These are phyloP conservation scores for Tolmerus cingulatus DNA, from an alignment of 2,888 invertebrate species.

Conservation along the genomic window DNA sequence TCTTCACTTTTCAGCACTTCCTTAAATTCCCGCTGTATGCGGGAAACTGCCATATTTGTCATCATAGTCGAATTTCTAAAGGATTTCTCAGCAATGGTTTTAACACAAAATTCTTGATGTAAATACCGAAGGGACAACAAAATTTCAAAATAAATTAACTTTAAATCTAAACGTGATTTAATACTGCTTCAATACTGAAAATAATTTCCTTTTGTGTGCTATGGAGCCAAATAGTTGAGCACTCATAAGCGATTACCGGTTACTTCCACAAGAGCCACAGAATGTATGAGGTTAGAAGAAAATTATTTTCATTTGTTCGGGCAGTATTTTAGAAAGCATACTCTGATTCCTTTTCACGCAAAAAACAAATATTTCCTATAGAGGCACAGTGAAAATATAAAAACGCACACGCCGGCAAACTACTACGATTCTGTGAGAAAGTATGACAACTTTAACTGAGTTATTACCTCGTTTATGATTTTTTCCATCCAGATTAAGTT, in stretches of 20 bases:
- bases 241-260: conserved; percentile 16
- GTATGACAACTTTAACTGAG: too few species aligned
- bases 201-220: not conserved
- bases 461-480: too few species aligned
- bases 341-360: conserved; percentile 34
- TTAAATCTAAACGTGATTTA: not conserved
- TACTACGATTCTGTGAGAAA: too few species aligned
- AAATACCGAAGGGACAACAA: not conserved
- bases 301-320: not conserved
- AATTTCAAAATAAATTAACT: not conserved
- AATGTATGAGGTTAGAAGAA: not conserved
- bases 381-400: conserved; percentile 34
- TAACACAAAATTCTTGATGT: not conserved
- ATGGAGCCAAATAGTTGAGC: not conserved
- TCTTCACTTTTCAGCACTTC: conserved; percentile 98
- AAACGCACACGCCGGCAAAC: conserved; percentile 6
- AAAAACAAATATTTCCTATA: conserved; percentile 25
- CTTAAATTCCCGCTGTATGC: conserved; percentile 97
- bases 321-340: conserved; percentile 2
- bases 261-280: not conserved
- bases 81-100: not conserved
- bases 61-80: conserved; percentile 63
- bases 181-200: not conserved
- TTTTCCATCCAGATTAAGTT: too few species aligned
- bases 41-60: conserved; percentile 95